Evolutionary conservation across 2,888 invertebrate species (phyloP), one percentile per base, ranked within the genome.

Genomic region (Trichogramma evanescens): DNA sequence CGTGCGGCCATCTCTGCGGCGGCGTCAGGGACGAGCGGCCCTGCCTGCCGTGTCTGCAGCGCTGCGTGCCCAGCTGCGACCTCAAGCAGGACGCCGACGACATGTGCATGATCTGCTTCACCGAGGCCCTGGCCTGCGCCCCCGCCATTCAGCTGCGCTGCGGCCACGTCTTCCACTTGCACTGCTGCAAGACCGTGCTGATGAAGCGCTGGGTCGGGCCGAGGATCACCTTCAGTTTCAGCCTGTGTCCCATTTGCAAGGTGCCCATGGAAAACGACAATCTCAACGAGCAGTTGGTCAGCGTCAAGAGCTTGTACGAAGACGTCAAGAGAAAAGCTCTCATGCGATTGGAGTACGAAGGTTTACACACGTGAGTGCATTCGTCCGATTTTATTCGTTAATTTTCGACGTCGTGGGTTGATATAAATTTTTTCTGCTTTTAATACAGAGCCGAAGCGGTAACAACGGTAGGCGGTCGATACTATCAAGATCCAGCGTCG

Each of bases 31-130:
- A 87, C 66, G 97, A 98, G 79, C 80, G 82, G 6, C 79, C 80
- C 55, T 98, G 97, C 73, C 80, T 97, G 68, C 95, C 96, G 1
- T 98, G 98, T 74, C 81, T 98, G 66, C 88, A 90, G 70, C 89
- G 95, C 3, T 96, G 96, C 73, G 80, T 80, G 10, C 72, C 80
- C 0, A 77, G 78, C 7, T 67, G 70, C 50, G 75, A 69, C 58
- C 81, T 97, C 55, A 89, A 93, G 10, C 98, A 98, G 78, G 98
- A 98, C 77, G 94, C 94, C 0, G 98, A 98, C 72, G 98, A 98
- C 76, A 95, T 98, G 94, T 98, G 98, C 80, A 97, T 98, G 93
- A 94, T 98, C 70, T 98, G 98, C 78, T 98, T 98, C 80, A 95
- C 95, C 0, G 98, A 98, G 77, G 95, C 97, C 1, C 80, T 98